Evolutionary conservation across 2,113 vertebrate genomes (phyloP).

Genomic region (Vicugna pacos): DNA sequence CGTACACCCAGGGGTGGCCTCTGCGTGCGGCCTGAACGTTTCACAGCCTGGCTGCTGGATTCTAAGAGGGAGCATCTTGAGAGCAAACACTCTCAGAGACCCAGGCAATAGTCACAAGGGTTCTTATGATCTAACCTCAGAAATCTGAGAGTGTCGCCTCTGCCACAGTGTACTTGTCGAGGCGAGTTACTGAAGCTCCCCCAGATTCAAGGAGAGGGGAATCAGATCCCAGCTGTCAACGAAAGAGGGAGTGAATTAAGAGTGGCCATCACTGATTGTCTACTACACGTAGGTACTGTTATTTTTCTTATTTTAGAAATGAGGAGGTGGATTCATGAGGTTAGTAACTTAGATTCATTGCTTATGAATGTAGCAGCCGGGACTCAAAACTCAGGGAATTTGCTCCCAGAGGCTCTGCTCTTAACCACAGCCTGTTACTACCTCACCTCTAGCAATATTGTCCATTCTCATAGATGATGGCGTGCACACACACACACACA

Average conservation of each 20-base stretch:
- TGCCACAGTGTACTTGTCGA: neutral
- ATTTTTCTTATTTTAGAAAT: constrained; percentile 11
- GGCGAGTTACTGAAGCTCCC: neutral
- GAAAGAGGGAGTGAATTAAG: neutral
- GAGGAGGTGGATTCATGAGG: neutral
- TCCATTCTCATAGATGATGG: neutral
- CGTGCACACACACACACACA: too few species aligned
- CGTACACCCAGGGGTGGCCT: neutral
- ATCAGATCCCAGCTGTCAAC: too few species aligned
- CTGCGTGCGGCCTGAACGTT: neutral
- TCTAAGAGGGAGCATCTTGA: neutral
- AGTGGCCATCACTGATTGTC: neutral
- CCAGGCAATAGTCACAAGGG: neutral
- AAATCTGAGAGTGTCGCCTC: neutral
- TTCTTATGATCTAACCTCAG: neutral
- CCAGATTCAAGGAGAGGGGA: neutral
- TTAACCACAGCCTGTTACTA: neutral
- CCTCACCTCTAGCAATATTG: neutral
- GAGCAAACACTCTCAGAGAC: neutral
- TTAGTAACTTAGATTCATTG: neutral
- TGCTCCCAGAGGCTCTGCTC: neutral
- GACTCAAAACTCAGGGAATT: neutral
- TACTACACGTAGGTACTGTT: neutral
- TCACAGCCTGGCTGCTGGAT: neutral
- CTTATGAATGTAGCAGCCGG: neutral